A percentile compares a stretch with the other conserved stretches of the same genome.
phyloP scores from a whole-genome alignment of 2,797 vertebrate genomes.

The Pteropus rufus region DNA sequence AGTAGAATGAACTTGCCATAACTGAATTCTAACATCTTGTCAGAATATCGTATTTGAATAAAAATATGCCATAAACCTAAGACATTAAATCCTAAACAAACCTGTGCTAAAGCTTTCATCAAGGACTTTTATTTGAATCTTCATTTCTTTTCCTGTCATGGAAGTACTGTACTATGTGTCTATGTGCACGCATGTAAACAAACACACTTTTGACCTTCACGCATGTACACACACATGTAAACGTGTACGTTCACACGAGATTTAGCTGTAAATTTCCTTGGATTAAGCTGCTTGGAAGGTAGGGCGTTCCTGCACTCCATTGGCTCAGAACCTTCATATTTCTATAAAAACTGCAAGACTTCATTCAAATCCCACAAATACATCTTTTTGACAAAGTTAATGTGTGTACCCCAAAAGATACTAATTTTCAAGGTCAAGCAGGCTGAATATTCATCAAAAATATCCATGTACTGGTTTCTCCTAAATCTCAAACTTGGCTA shows the following conservation, averaged over 20 bases:
- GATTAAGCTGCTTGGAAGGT: background rate
- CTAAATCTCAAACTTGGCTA: background rate
- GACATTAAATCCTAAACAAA: background rate
- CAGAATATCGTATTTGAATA: background rate
- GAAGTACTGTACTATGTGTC: background rate
- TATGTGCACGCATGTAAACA: too few species aligned
- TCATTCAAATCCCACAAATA: background rate
- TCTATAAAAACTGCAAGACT: background rate
- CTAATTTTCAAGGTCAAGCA: background rate
- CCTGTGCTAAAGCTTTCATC: background rate
- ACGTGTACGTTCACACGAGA: fast-evolving
- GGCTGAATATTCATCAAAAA: background rate
- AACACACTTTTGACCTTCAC: too few species aligned
- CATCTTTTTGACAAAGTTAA: background rate
- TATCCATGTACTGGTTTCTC: background rate
- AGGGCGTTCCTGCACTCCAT: background rate
- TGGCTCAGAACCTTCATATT: background rate
- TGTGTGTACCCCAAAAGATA: background rate
- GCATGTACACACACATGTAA: too few species aligned
- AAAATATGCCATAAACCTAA: background rate
- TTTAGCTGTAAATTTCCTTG: background rate
- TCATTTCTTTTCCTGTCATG: background rate
- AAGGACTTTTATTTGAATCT: background rate
- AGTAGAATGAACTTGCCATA: background rate
- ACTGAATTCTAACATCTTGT: background rate